Conservation (phyloP, 2,113 vertebrate species). For the Onychorhynchus coronatus region DNA sequence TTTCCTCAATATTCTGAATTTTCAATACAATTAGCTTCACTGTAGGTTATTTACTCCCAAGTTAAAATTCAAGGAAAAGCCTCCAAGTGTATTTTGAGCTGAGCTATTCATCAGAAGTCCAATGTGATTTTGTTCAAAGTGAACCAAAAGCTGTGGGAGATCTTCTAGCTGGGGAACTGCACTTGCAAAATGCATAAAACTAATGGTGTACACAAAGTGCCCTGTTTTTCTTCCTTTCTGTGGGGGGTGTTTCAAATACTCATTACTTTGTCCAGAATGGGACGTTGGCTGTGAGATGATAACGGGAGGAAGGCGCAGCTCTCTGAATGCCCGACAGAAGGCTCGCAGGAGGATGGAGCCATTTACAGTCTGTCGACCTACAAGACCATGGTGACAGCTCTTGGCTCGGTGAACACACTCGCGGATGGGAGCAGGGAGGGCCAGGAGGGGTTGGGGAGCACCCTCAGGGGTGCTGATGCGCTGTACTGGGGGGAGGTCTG, state of each 20-base stretch:
- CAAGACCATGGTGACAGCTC: not conserved
- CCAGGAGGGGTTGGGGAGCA: not conserved
- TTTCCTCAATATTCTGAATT: conserved; percentile 67
- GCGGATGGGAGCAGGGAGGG: not conserved
- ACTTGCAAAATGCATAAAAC: conserved; percentile 13
- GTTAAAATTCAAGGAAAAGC: conserved; percentile 63
- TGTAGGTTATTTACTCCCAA: conserved; percentile 67
- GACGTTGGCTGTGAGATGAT: not conserved
- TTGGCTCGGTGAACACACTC: fast-evolving
- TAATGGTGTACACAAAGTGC: conserved; percentile 32
- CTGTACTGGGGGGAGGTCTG: not conserved
- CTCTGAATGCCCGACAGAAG: not conserved
- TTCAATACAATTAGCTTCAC: conserved; percentile 69
- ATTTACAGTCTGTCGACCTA: not conserved
- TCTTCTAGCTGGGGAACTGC: not conserved
- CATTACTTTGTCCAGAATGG: not conserved
- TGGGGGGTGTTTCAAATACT: conserved; percentile 1
- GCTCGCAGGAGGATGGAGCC: not conserved
- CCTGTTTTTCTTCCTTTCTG: conserved; percentile 22
- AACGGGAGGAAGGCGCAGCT: not conserved
- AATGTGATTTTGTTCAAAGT: conserved; percentile 49
- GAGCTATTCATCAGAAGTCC: conserved; percentile 62
- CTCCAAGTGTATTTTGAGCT: conserved; percentile 53
- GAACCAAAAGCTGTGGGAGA: conserved; percentile 56
- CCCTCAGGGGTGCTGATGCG: not conserved